Percentiles rank a stretch among this genome's conserved stretches.
These are phyloP conservation scores for Pollenia amentaria DNA, from an alignment of 2,888 invertebrate genomes.

Conservation along the genomic window DNA sequence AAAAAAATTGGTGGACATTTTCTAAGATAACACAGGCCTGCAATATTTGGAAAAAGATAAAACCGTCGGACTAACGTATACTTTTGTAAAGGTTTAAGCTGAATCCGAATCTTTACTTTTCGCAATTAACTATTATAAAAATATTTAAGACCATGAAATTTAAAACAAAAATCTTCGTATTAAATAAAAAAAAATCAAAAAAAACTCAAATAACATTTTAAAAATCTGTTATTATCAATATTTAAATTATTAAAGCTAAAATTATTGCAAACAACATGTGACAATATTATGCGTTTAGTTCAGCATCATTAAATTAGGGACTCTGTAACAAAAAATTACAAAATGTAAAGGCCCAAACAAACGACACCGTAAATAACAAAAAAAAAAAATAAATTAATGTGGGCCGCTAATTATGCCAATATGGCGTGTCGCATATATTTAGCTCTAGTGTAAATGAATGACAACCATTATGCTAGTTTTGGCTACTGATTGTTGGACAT, in stretches of 20 bases:
- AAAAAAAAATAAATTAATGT: conserved; percentile 71
- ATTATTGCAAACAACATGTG: background rate
- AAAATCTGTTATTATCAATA: background rate
- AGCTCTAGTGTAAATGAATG: conserved; percentile 76
- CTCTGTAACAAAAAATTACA: conserved; percentile 4
- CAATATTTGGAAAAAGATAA: too few species aligned
- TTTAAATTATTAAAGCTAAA: background rate
- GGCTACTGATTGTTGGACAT: conserved; percentile 76
- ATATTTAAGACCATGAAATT: too few species aligned
- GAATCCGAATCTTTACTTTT: too few species aligned
- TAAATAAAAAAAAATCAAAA: too few species aligned
- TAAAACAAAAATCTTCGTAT: too few species aligned
- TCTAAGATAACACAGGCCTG: too few species aligned
- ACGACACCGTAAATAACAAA: conserved; percentile 46
- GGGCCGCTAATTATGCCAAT: conserved; percentile 79
- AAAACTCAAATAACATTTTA: background rate
- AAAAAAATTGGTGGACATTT: too few species aligned
- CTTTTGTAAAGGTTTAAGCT: too few species aligned
- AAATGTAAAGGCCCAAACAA: background rate
- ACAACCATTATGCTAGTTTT: conserved; percentile 80
- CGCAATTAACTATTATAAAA: too few species aligned
- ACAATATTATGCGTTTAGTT: conserved; percentile 22
- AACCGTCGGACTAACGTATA: too few species aligned
- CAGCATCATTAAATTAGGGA: conserved; percentile 32
- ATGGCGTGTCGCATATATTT: conserved; percentile 72